Base-by-base conservation (phyloP, 1,140 invertebrate species). In the Pogonomyrmex californicus region DNA sequence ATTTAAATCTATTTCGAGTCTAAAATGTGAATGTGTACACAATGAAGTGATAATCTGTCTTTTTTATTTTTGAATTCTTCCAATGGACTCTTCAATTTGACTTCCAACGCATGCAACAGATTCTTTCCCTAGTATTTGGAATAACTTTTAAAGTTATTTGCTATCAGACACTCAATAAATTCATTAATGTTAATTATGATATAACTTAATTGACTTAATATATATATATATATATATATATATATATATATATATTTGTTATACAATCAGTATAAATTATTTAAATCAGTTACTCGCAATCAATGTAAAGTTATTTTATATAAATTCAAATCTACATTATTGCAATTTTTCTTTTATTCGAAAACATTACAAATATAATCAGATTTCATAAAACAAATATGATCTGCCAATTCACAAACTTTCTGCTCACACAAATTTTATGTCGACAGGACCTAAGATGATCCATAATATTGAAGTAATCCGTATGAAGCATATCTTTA, bases 321-420 rank as follows among this genome's bases (percentile, higher is more conserved):
- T 66, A 68, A 68, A 68, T 68, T 44, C n/a, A 68, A 47, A 7
- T 68, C 10, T 68, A 23, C 4, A 12, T 23, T 68, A n/a, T n/a
- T n/a, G n/a, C n/a, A n/a, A 12, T 47, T 41, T 47, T 44, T 47
- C 17, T 41, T 30, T 68, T 12, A 49, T 4, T 23, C 23, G 44
- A 49, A 1, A 30, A 49, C 10, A 68, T 12, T 5, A 0, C 30
- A 5, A 33, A 62, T 7, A 2, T 49, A 68, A 30, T 68, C 4
- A 30, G 7, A 30, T 68, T 47, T 68, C 23, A 0, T 10, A 12
- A 68, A 47, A 47, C 2, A 2, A 68, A 49, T 68, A 47, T 2
- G 12, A 68, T 30, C 0, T 68, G 10, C 12, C 10, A 5, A 30
- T 33, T 47, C 14, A 41, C 63, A 65, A 65, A 44, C 6, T 49